A percentile compares a stretch with the other conserved stretches of the same genome.
Evolutionary conservation across 2,888 invertebrate species (phyloP).

Genomic region (Phoronis australis): DNA sequence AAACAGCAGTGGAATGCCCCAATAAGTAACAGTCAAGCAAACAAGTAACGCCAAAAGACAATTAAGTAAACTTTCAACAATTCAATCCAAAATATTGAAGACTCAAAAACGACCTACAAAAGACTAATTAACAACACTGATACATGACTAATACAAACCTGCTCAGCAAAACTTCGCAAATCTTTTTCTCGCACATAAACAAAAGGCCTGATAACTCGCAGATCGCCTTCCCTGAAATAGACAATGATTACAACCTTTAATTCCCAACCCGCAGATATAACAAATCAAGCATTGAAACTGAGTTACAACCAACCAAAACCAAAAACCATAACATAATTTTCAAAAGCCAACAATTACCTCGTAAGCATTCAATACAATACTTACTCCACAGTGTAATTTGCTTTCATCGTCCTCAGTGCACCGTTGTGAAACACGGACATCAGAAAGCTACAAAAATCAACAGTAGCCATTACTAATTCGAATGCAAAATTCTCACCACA

Average conservation of each 20-base stretch:
- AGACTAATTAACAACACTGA: background rate
- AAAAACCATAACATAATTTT: background rate
- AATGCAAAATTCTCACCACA: no score
- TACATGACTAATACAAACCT: slow-evolving; percentile 22
- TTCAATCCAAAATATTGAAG: background rate
- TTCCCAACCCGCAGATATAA: no score
- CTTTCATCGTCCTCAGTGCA: slow-evolving; percentile 70
- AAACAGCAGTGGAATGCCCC: no score
- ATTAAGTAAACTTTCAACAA: background rate
- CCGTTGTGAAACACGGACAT: slow-evolving; percentile 77
- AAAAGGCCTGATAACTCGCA: slow-evolving; percentile 80
- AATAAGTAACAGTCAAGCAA: no score
- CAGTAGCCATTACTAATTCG: background rate
- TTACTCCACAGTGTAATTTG: slow-evolving; percentile 65
- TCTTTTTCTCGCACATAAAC: slow-evolving; percentile 77
- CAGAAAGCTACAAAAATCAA: slow-evolving; percentile 60
- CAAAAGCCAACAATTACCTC: background rate
- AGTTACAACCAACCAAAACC: background rate
- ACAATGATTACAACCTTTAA: slow-evolving; percentile 1
- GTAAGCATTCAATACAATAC: slow-evolving; percentile 6
- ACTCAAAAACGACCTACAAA: background rate
- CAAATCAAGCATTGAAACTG: background rate
- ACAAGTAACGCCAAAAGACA: no score
- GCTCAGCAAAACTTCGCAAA: slow-evolving; percentile 67
- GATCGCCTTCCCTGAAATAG: slow-evolving; percentile 66